A percentile compares a stretch with the other conserved stretches of the same genome.
These are phyloP conservation scores for Pseudorasbora parva DNA, from an alignment of 2,113 vertebrate genomes.

Conservation along the genomic window DNA sequence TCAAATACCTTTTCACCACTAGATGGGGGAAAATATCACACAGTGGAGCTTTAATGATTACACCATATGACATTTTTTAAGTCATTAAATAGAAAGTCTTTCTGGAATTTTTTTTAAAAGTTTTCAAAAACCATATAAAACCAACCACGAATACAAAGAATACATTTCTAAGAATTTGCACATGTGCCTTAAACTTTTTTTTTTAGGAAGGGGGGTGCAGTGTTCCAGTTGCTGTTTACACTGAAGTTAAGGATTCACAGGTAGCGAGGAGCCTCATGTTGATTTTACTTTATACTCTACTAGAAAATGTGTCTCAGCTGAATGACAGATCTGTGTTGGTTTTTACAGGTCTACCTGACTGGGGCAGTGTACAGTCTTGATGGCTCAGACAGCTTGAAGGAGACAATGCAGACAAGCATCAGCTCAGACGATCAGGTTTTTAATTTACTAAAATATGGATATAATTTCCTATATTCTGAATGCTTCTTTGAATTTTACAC, in stretches of 20 bases:
- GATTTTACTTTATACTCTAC: not conserved
- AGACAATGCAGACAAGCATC: conserved; percentile 82
- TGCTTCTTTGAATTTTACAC: not conserved
- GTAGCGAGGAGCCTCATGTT: conserved; percentile 61
- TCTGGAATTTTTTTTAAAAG: not conserved
- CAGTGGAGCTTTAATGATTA: too few species aligned
- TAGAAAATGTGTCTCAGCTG: not conserved
- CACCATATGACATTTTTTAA: too few species aligned
- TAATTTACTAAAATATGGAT: not conserved
- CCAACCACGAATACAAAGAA: not conserved
- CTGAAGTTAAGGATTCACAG: conserved; percentile 78
- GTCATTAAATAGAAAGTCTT: not conserved
- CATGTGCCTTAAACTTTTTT: not conserved
- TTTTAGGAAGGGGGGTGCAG: conserved; percentile 88
- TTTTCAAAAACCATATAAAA: not conserved
- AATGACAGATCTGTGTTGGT: conserved; percentile 1
- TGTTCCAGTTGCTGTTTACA: conserved; percentile 85
- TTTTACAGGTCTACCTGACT: conserved; percentile 82
- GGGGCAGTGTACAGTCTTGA: conserved; percentile 89
- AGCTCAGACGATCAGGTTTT: conserved; percentile 51
- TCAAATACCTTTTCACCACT: too few species aligned
- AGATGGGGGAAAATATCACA: too few species aligned
- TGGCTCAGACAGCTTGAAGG: conserved; percentile 82
- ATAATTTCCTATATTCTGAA: not conserved
- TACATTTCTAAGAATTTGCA: too few species aligned